Evolutionary conservation across 2,888 invertebrate genomes (phyloP), one percentile per base, ranked within the genome.

Genomic region (Lumbricus terrestris): DNA sequence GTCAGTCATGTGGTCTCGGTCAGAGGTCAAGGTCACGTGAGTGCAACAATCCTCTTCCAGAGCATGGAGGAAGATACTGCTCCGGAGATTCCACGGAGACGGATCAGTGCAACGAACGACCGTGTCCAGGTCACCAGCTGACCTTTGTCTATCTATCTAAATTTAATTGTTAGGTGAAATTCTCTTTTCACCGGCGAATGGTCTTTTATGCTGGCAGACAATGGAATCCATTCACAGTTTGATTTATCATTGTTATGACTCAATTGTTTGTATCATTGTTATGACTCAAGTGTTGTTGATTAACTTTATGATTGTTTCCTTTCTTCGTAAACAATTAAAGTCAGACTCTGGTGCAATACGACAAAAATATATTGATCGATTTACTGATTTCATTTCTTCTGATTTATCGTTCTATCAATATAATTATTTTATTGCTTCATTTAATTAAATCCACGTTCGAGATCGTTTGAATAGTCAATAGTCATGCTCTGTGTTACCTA

Each of bases 41-140:
- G 16, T 95, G 95, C 92, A 93, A 94, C 91, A 93, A 93, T 89
- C 95, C 95, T 3, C 89, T 91, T 18, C 94, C 95, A 6, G 92
- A 92, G 82, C 93, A 93, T 91, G 95, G 94, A 37, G 95, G 95
- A 0, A 91, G 90, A 15, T 83, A 85, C 11, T 95, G 95, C 92
- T 85, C 88, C 29, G 95, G 95, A 16, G 92, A 91, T 13, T 91
- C 91, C 38, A 91, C 91, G n/a, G 93, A 94, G 88, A 91, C 90
- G 8, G 92, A 92, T 85, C 89, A 91, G 20, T 95, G 95, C 91
- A 93, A 93, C 83, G 88, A 91, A 20, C 92, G 91, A 89, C 92
- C 92, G 13, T 95, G 95, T 92, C 93, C 94, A 92, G 93, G 94
- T 94, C 91, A 91, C 91, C 42, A 35, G 4, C 83, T 69, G 37